Percentiles rank a stretch among this genome's conserved stretches.
These are phyloP conservation scores for Sitta carolinensis DNA, from an alignment of 2,797 vertebrate species.

Conservation along the genomic window DNA sequence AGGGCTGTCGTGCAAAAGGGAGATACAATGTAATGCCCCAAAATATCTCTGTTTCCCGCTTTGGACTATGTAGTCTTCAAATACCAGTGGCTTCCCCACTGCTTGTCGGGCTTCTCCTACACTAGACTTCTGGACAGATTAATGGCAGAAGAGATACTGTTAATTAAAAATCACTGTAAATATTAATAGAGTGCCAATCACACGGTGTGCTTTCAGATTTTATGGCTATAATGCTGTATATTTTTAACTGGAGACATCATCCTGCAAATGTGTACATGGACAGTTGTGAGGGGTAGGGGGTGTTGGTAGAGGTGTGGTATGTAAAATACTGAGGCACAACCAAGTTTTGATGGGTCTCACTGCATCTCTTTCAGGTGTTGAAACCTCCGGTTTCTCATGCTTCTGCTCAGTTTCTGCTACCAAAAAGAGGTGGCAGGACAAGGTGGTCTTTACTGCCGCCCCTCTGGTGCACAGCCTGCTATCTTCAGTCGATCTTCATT, in stretches of 20 bases:
- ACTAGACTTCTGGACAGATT: not conserved
- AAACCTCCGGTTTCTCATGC: not conserved
- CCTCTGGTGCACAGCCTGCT: not conserved
- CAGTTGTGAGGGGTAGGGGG: not conserved
- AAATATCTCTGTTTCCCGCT: not conserved
- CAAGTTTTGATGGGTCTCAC: not conserved
- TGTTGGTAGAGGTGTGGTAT: not conserved
- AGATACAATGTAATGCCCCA: not conserved
- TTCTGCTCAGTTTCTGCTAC: not conserved
- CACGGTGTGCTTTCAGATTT: not conserved
- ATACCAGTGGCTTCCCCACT: not conserved
- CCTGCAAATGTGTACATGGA: not conserved
- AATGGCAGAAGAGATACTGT: not conserved
- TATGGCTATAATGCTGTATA: not conserved
- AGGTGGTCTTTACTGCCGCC: not conserved
- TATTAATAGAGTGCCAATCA: not conserved
- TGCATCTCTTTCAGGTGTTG: not conserved
- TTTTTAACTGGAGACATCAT: not conserved
- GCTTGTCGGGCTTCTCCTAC: not conserved
- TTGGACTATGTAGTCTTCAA: not conserved
- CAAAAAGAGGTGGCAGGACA: not conserved
- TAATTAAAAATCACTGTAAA: constrained; percentile 20
- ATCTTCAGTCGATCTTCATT: not conserved
- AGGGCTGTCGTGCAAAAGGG: not conserved
- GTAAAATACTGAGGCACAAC: not conserved